Evolutionary conservation across 2,797 vertebrate genomes (phyloP).

Genomic region (Nannoperca australis): DNA sequence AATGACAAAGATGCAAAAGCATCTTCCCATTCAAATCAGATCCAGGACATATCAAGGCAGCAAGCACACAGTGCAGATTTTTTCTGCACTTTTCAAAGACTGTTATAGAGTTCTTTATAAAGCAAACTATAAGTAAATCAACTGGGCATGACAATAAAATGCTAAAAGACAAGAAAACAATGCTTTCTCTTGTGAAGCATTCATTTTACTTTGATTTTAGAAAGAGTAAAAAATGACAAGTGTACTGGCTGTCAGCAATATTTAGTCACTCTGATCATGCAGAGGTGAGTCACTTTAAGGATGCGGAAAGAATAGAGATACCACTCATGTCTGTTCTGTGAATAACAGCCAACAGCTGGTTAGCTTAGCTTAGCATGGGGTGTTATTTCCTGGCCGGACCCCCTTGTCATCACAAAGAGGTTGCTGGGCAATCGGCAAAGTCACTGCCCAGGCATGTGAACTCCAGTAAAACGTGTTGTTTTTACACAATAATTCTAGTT

Average conservation of each 20-base stretch:
- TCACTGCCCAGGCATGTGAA: too few species aligned
- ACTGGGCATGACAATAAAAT: not conserved
- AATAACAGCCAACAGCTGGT: not conserved
- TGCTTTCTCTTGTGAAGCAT: not conserved
- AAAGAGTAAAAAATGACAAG: not conserved
- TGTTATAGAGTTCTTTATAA: not conserved
- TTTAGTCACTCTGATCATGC: not conserved
- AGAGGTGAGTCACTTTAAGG: not conserved
- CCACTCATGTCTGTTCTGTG: not conserved
- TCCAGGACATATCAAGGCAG: not conserved
- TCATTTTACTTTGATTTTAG: not conserved
- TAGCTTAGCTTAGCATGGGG: not conserved
- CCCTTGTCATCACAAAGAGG: too few species aligned
- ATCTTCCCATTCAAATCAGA: not conserved
- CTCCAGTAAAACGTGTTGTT: not conserved
- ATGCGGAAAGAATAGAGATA: not conserved
- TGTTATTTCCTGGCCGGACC: not conserved
- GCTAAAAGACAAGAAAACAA: constrained; percentile 2
- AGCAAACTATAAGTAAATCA: not conserved
- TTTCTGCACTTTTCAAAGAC: not conserved
- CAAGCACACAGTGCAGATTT: not conserved
- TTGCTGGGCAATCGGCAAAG: too few species aligned
- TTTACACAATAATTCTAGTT: not conserved
- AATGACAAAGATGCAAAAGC: not conserved
- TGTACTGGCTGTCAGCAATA: not conserved